Conservation (phyloP, 2,113 vertebrate species). For the Melanerpes formicivorus region DNA sequence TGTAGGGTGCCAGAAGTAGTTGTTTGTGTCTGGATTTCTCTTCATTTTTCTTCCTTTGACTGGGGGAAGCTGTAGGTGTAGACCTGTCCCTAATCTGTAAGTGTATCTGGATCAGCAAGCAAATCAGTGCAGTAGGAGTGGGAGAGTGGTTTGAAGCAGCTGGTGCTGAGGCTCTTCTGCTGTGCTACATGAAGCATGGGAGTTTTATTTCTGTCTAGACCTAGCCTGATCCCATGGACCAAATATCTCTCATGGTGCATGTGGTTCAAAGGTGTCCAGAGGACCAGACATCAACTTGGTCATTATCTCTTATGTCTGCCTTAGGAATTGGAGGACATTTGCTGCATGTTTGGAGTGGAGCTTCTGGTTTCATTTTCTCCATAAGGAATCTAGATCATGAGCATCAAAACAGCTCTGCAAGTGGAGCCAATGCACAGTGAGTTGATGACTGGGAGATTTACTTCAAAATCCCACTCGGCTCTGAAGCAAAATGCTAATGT, state of each 20-base stretch:
- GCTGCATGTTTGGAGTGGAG: neutral
- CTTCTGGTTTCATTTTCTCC: slow-evolving; percentile 31
- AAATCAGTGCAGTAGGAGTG: neutral
- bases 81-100: neutral
- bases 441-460: slow-evolving; percentile 36
- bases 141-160: neutral
- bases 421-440: neutral
- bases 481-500: slow-evolving; percentile 37
- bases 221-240: neutral
- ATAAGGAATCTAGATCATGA: neutral
- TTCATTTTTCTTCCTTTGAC: neutral
- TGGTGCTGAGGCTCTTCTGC: neutral
- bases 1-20: neutral
- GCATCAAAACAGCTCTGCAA: slow-evolving; percentile 20
- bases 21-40: neutral
- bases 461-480: slow-evolving; percentile 41
- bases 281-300: neutral
- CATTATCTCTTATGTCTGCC: neutral
- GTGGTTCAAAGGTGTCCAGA: neutral
- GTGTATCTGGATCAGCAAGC: neutral
- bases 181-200: neutral
- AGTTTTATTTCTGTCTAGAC: neutral
- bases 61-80: neutral
- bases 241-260: rapidly evolving
- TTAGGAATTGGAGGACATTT: neutral